Evolutionary conservation across 2,113 vertebrate species (phyloP).

Genomic region (Triplophysa rosa): DNA sequence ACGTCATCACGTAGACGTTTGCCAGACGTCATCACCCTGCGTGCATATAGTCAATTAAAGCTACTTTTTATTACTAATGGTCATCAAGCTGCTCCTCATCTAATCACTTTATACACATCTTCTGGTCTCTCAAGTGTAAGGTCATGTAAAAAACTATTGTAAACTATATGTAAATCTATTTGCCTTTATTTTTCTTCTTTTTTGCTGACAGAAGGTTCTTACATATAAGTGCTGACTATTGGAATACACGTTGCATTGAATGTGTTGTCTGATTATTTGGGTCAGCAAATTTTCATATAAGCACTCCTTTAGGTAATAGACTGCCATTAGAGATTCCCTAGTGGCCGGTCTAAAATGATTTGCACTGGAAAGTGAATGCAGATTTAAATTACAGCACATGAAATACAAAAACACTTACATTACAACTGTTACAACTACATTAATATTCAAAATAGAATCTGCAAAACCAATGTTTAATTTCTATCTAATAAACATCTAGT

Average conservation of each 20-base stretch:
- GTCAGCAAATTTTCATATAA: slow-evolving; percentile 48
- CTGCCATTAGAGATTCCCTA: slow-evolving; percentile 24
- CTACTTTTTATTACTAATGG: background rate
- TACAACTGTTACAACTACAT: too few species aligned
- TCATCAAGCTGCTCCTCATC: background rate
- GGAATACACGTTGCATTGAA: slow-evolving; percentile 36
- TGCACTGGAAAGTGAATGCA: slow-evolving; percentile 36
- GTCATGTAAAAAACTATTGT: slow-evolving; percentile 10
- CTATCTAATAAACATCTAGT: too few species aligned
- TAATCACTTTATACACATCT: background rate
- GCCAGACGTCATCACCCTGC: too few species aligned
- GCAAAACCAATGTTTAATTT: too few species aligned
- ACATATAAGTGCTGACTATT: slow-evolving; percentile 44
- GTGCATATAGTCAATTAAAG: too few species aligned
- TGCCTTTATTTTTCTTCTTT: slow-evolving; percentile 6
- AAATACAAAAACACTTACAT: slow-evolving; percentile 6
- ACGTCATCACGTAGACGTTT: too few species aligned
- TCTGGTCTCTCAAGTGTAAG: slow-evolving; percentile 5
- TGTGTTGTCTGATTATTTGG: slow-evolving; percentile 47
- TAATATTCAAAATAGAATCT: too few species aligned
- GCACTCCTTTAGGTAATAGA: slow-evolving; percentile 6
- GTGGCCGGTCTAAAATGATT: slow-evolving; percentile 35
- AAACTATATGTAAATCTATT: too few species aligned
- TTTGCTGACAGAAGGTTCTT: slow-evolving; percentile 46
- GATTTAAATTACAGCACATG: slow-evolving; percentile 2